These are phyloP conservation scores for Labeo calbasu DNA, from an alignment of 2,797 vertebrate species.

Conservation along the genomic window DNA sequence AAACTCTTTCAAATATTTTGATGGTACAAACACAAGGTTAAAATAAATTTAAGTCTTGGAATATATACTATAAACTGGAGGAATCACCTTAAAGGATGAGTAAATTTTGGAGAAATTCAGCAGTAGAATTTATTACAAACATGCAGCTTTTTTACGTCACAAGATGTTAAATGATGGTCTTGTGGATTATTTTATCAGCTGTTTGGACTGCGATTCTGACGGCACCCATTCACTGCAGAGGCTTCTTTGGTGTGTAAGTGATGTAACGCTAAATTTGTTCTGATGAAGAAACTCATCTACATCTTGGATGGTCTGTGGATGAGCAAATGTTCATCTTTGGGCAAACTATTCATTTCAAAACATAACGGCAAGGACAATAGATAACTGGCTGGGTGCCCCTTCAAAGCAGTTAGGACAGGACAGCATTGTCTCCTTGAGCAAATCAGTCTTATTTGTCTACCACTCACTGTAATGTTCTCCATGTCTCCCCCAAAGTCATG, in stretches of 20 bases:
- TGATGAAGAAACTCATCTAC: neutral
- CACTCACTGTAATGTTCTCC: conserved; percentile 48
- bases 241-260: neutral
- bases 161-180: no score
- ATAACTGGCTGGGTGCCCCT: neutral
- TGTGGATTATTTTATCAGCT: neutral
- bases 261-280: neutral
- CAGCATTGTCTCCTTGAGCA: conserved; percentile 25
- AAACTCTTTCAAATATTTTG: neutral
- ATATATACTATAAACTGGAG: neutral
- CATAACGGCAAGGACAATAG: neutral
- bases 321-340: neutral
- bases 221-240: neutral
- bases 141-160: no score
- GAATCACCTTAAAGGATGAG: neutral
- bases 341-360: neutral
- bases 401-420: neutral
- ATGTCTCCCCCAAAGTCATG: neutral
- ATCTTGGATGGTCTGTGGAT: neutral
- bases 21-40: neutral
- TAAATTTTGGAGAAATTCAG: no score
- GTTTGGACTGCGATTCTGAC: neutral
- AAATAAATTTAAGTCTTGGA: neutral
- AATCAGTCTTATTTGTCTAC: conserved; percentile 30
- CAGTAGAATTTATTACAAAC: no score